Conservation (phyloP, 2,888 invertebrate species). For the Caenorhabditis angaria region DNA sequence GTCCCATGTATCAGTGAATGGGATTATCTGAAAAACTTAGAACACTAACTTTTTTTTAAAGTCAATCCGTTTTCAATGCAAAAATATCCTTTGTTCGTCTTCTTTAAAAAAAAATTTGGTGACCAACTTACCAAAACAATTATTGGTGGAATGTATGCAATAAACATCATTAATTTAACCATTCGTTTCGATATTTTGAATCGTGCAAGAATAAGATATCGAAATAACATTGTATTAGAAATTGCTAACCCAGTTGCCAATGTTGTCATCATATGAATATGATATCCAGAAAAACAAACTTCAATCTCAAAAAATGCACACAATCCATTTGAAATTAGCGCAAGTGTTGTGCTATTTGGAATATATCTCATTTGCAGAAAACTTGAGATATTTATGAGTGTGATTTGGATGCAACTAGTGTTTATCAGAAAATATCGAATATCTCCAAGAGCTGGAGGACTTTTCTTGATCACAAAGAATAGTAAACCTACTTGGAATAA, state of each 20-base stretch:
- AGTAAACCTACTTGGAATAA: no score
- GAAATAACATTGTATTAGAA: constrained; percentile 26
- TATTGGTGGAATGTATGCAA: constrained; percentile 17
- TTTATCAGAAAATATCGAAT: no score
- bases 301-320: no score
- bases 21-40: constrained; percentile 14
- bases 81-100: not conserved
- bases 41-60: no score
- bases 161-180: constrained; percentile 23
- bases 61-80: no score
- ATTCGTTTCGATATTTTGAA: constrained; percentile 14
- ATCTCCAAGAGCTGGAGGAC: no score
- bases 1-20: constrained; percentile 28
- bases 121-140: constrained; percentile 13
- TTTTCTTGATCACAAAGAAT: no score
- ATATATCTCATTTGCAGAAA: no score
- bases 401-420: no score
- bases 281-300: not conserved
- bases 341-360: no score
- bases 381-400: no score
- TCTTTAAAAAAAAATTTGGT: not conserved
- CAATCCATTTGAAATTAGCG: no score
- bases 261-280: not conserved
- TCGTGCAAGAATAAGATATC: constrained; percentile 25
- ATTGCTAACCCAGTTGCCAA: constrained; percentile 19